Base-by-base conservation (phyloP, 2,113 vertebrate genomes). In the Camelus bactrianus region DNA sequence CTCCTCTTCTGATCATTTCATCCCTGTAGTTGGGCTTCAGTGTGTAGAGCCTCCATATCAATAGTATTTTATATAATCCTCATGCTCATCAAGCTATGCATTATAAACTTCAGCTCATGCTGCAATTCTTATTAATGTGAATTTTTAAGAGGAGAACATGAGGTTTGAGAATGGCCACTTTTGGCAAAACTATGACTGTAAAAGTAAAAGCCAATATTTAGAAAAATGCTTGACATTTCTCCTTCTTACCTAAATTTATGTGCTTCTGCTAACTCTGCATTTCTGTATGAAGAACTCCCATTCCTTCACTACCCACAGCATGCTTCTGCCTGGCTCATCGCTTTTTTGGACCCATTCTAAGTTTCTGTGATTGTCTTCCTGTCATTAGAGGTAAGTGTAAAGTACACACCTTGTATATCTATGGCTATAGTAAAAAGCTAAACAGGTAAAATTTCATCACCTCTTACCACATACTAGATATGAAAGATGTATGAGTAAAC, bases 361-460 rank as follows among this genome's bases (percentile, higher is more conserved):
- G 82, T 73, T 90, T 92, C 58, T 83, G 35, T 93, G 50, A 91
- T n/a, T 64, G 70, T 13, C 46, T 70, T 79, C 32, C 69, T 70
- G 92, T 85, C 52, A 38, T 81, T 88, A 54, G 15, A 92, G 58
- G 46, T 58, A 77, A 85, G 86, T 60, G 16, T n/a, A 85, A 62
- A 89, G 58, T 81, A 72, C 52, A 60, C 42, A 84, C 48, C 52
- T 32, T 62, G 28, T 26, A 50, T 20, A 35, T 38, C 72, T 76
- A 28, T 46, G 75, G 76, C 48, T 86, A 6, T 8, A 50, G 92
- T 79, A 76, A 54, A 76, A 54, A 96, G 26, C 48, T 73, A 80
- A 94, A 35, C 32, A 91, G 77, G 19, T 12, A 24, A 81, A 42
- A 42, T 38, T 81, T 32, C 69, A 83, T 77, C 64, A 48, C 15